Evolutionary conservation across 2,888 invertebrate genomes (phyloP), one percentile per base, ranked within the genome.

Genomic region (Galerucella pusilla): DNA sequence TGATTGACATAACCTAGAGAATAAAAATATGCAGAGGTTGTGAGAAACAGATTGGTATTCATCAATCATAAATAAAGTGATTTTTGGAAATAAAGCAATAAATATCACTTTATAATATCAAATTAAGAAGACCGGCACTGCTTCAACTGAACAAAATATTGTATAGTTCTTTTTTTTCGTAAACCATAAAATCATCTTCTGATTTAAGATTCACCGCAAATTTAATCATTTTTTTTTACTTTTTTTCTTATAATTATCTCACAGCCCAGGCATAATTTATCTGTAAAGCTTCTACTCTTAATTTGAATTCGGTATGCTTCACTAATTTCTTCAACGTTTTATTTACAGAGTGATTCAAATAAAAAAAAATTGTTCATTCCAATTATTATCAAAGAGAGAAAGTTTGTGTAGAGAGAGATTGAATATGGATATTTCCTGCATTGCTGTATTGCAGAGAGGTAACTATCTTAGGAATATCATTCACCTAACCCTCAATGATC

Each of bases 281-380:
- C 72, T 75, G 74, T 75, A 74, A 77, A 68, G 35, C 65, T 72
- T 65, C 59, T 70, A 72, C 68, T 71, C 52, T 68, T 75, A 68
- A 76, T 78, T 73, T 76, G 20, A 42, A 66, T 73, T 71, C 60
- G 61, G 61, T 61, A 74, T 74, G 75, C 77, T 76, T 74, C 74
- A 74, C 70, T 67, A 75, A 75, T 65, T 73, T 52, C 59, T 60
- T 20, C 67, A 52, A 10, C 46, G 67, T 70, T 71, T 71, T 28
- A 20, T 68, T 16, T 72, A 66, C 49, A 45, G 11, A 45, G 16
- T 46, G 46, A 45, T 0, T 45, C 28, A 61, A 7, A 7, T 7
- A 7, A 7, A 7, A 35, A 35, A 35, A 7, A 7, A 1, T 35
- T 35, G 6, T 35, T 7, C 35, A 7, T 7, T 35, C 35, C 35